Percentiles rank a stretch among this genome's conserved stretches.
Conservation (phyloP, 2,797 vertebrate genomes). For the Karalla daura region DNA sequence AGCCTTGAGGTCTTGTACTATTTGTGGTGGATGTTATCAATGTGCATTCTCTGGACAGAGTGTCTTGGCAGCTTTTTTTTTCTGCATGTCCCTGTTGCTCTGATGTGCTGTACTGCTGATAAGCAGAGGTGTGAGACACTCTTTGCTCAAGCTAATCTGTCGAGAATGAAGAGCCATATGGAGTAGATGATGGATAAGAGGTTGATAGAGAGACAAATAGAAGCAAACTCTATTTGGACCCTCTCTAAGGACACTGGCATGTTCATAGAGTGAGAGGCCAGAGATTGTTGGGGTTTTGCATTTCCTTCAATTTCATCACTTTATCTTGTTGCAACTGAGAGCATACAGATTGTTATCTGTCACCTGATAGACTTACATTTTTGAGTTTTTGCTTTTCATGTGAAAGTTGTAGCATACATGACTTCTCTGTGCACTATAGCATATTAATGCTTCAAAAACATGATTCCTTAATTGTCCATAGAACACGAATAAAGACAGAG, state of each 20-base stretch:
- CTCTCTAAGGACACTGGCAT: constrained; percentile 22
- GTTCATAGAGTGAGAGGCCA: not conserved
- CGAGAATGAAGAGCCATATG: constrained; percentile 43
- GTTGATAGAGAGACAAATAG: constrained; percentile 45
- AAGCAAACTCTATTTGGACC: constrained; percentile 48
- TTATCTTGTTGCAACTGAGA: not conserved
- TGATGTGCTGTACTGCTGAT: constrained; percentile 60
- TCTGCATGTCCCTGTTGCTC: constrained; percentile 40
- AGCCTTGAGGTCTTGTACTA: constrained; percentile 43
- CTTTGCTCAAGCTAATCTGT: constrained; percentile 61
- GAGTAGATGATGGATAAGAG: constrained; percentile 44
- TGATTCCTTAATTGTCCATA: constrained; percentile 3
- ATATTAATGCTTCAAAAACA: constrained; percentile 5
- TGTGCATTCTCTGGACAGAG: constrained; percentile 23
- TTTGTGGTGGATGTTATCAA: constrained; percentile 70
- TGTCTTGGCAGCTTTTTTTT: constrained; percentile 51
- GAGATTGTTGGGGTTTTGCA: constrained; percentile 19
- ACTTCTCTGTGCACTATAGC: constrained; percentile 9
- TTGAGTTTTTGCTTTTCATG: constrained; percentile 5
- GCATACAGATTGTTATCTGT: constrained; percentile 1
- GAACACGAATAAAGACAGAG: not conserved
- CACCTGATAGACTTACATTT: constrained; percentile 7
- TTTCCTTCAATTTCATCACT: constrained; percentile 58
- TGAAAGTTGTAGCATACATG: not conserved
- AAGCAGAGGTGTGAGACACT: constrained; percentile 67